Conservation (phyloP, 2,888 invertebrate species). For the Tortrix viridana region DNA sequence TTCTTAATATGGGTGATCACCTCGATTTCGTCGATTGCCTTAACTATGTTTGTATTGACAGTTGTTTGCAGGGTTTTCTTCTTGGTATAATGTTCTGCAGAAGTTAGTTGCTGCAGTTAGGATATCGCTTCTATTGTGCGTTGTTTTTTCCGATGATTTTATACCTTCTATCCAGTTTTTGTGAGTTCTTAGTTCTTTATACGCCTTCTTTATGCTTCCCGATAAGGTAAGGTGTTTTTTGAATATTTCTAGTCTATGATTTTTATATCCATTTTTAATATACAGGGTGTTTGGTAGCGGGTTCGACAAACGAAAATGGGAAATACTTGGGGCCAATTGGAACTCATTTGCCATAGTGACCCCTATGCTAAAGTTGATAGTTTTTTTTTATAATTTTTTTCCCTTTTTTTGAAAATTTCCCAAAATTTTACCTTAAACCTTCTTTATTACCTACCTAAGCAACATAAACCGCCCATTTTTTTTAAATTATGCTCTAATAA, state of each 20-base stretch:
- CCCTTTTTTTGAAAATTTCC: too few relatives aligned
- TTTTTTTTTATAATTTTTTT: too few relatives aligned
- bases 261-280: background rate
- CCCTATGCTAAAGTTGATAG: too few relatives aligned
- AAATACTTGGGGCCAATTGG: too few relatives aligned
- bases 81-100: background rate
- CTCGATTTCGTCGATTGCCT: background rate
- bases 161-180: conserved; percentile 6
- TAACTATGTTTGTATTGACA: background rate
- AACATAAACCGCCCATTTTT: too few relatives aligned
- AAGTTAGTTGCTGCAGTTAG: conserved; percentile 1
- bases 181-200: conserved; percentile 2
- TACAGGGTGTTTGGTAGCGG: too few relatives aligned
- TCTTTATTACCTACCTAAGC: too few relatives aligned
- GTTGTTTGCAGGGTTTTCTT: background rate
- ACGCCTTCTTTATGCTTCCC: conserved; percentile 4
- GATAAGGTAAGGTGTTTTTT: background rate
- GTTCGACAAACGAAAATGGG: too few relatives aligned
- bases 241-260: background rate
- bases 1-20: background rate
- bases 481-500: too few relatives aligned
- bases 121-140: conserved; percentile 1
- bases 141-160: background rate
- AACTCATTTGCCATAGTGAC: too few relatives aligned
- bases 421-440: too few relatives aligned